Evolutionary conservation across 2,113 vertebrate species (phyloP).

Genomic region (Shinisaurus crocodilurus): DNA sequence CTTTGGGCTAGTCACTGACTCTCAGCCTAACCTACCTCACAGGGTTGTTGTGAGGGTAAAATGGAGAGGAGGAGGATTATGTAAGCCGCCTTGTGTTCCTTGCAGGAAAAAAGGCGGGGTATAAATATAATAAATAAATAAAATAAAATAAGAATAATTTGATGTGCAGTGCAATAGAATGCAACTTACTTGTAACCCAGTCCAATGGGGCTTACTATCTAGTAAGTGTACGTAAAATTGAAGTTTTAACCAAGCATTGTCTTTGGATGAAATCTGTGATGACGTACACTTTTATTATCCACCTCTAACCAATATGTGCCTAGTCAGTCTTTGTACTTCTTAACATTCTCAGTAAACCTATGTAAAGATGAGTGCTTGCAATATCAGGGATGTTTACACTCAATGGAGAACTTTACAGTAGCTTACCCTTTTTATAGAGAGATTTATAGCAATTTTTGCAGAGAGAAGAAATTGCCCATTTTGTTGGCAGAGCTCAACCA

Average conservation of each 20-base stretch:
- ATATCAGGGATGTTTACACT: neutral
- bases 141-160: constrained; percentile 20
- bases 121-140: too few relatives aligned
- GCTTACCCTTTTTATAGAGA: rapidly evolving
- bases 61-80: too few relatives aligned
- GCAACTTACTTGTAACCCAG: neutral
- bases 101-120: too few relatives aligned
- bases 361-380: rapidly evolving
- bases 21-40: too few relatives aligned
- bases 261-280: neutral
- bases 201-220: neutral
- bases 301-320: neutral
- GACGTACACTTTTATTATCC: neutral
- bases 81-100: too few relatives aligned
- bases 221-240: neutral
- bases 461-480: neutral
- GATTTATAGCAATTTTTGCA: neutral
- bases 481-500: neutral
- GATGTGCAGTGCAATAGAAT: neutral
- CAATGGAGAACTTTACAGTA: neutral
- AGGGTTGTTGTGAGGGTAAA: too few relatives aligned
- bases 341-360: neutral
- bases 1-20: too few relatives aligned
- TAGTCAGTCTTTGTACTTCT: neutral
- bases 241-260: neutral